These are phyloP conservation scores for Arctopsyche grandis DNA, from an alignment of 1,140 invertebrate genomes.

Conservation along the genomic window DNA sequence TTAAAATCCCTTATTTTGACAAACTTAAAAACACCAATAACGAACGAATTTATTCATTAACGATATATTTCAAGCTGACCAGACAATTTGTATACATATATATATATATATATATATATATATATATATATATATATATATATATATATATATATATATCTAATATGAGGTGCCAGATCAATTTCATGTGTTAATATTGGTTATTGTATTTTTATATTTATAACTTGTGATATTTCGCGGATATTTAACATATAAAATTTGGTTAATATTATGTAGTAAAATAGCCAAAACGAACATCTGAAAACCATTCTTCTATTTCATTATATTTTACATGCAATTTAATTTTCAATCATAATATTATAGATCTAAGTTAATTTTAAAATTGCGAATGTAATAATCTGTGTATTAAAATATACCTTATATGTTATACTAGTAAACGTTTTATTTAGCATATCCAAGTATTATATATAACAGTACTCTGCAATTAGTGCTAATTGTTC, in stretches of 20 bases:
- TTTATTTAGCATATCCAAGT: constrained; percentile 23
- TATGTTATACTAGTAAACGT: constrained; percentile 11
- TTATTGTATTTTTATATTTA: constrained; percentile 25
- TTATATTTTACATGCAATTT: not conserved
- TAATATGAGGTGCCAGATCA: not conserved
- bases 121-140: too few species aligned
- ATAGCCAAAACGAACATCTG: too few species aligned
- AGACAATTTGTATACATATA: too few species aligned
- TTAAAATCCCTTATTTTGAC: constrained; percentile 19
- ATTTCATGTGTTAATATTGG: constrained; percentile 12
- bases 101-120: too few species aligned
- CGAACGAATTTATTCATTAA: not conserved
- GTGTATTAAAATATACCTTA: constrained; percentile 21
- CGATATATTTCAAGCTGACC: too few species aligned
- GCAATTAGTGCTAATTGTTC: not conserved
- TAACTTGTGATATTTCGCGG: constrained; percentile 8
- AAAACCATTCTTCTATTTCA: not conserved
- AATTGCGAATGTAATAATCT: constrained; percentile 8
- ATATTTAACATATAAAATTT: too few species aligned
- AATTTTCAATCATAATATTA: not conserved
- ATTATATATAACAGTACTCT: constrained; percentile 14
- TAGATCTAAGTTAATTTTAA: constrained; percentile 30
- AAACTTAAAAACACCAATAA: constrained; percentile 12
- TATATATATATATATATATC: too few species aligned
- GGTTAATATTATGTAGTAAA: too few species aligned